A percentile compares a stretch with the other conserved stretches of the same genome.
Evolutionary conservation across 2,797 vertebrate species (phyloP).

Genomic region (Epinephelus awoara): DNA sequence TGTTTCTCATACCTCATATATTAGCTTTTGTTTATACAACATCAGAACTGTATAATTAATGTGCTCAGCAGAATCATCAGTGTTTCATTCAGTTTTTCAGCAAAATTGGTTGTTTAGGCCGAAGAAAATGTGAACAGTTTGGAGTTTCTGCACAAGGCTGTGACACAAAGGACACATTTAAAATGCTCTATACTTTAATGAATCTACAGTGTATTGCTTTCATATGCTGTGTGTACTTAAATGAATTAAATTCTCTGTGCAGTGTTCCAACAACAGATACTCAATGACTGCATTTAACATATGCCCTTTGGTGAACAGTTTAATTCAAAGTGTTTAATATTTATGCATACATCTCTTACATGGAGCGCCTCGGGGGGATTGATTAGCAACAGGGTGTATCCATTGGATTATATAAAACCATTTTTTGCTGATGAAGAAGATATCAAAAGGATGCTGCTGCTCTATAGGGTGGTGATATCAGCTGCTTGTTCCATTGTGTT

Average conservation of each 20-base stretch:
- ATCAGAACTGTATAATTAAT: slow-evolving; percentile 38
- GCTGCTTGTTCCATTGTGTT: slow-evolving; percentile 42
- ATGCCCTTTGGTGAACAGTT: slow-evolving; percentile 32
- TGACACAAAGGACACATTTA: slow-evolving; percentile 5
- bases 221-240: neutral
- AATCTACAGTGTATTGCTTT: slow-evolving; percentile 22
- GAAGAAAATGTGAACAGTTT: slow-evolving; percentile 13
- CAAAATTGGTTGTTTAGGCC: slow-evolving; percentile 11
- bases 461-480: neutral
- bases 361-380: neutral
- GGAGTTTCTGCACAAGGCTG: neutral
- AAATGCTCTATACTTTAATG: slow-evolving; percentile 1
- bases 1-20: slow-evolving; percentile 31
- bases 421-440: slow-evolving; percentile 24
- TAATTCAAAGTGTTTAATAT: slow-evolving; percentile 48
- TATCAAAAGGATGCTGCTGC: slow-evolving; percentile 10
- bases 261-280: slow-evolving; percentile 27
- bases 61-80: slow-evolving; percentile 34
- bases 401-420: slow-evolving; percentile 17
- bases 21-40: slow-evolving; percentile 39
- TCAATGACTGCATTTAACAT: slow-evolving; percentile 38
- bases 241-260: slow-evolving; percentile 5
- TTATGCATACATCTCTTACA: slow-evolving; percentile 37
- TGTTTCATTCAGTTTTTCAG: slow-evolving; percentile 24
- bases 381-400: slow-evolving; percentile 22